phyloP scores from a whole-genome alignment of 2,113 vertebrate species.

The Leucopsar rothschildi region DNA sequence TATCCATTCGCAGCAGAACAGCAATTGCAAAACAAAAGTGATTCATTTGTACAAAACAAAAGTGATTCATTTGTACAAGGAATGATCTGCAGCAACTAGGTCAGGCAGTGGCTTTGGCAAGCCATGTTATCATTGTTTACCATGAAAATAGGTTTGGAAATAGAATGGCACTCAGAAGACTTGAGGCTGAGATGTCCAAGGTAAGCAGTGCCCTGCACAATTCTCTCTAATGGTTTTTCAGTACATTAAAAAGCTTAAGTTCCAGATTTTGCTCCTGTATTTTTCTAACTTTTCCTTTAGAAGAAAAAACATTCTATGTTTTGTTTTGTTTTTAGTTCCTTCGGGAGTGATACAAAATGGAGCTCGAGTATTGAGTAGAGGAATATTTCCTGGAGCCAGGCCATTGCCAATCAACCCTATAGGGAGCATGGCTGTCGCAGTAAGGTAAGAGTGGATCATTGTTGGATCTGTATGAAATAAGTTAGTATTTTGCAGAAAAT shows the following conservation, averaged over 20 bases:
- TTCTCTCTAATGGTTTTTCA: neutral
- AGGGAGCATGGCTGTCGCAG: conserved; percentile 87
- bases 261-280: neutral
- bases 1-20: neutral
- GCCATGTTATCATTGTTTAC: neutral
- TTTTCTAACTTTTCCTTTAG: neutral
- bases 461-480: neutral
- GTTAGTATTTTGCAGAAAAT: neutral
- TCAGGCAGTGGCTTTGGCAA: neutral
- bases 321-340: conserved; percentile 77
- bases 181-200: neutral
- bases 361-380: conserved; percentile 91
- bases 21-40: neutral
- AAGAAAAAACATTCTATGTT: neutral
- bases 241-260: neutral
- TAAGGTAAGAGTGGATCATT: conserved; percentile 78
- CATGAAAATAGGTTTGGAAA: neutral
- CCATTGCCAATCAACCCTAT: conserved; percentile 91
- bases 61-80: neutral
- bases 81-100: neutral
- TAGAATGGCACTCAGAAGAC: neutral
- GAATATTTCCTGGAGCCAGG: conserved; percentile 92
- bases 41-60: neutral
- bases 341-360: conserved; percentile 96
- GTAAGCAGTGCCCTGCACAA: neutral